Evolutionary conservation across 2,113 vertebrate species (phyloP), one percentile per base, ranked within the genome.

Genomic region (Xiphias gladius): DNA sequence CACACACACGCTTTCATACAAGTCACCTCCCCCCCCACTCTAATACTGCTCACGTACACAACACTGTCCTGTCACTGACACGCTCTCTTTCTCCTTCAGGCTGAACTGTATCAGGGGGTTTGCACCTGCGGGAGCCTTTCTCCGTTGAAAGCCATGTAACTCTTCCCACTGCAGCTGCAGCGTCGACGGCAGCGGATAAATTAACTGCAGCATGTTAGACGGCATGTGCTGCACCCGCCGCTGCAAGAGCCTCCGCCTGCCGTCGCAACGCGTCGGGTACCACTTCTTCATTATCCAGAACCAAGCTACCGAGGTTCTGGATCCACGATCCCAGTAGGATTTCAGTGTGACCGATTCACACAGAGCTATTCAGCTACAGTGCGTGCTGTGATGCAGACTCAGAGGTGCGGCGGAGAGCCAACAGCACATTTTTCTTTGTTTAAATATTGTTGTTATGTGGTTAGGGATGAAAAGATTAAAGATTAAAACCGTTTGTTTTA

Each of bases 41-140:
- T 5, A n/a, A 22, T 19, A 30, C 41, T 65, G 76, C 65, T 73
- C 20, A 71, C 69, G 54, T 2, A 65, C 50, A 62, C 80, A 74
- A 7, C 39, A 46, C 1, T n/a, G 7, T 7, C 16, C 62, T 39
- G 35, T 61, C 57, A 14, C 17, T 3, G 1, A 12, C 20, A 20
- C 35, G 0, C 63, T n/a, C 32, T 32, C 46, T 2, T 0, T 9
- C 5, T 64, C 26, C 39, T 63, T 17, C 4, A 22, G 17, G 35
- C 3, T 81, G 89, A 80, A 87, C 88, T 66, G 83, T 3, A 86
- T 84, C 37, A 63, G 2, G 17, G 11, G 24, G 35, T 57, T 5
- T 67, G 63, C 87, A 90, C 58, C 89, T 91, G 88, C 88, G 57
- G 71, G 3, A 46, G 76, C 62, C 41, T 65, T 43, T 54, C 59